A percentile compares a stretch with the other conserved stretches of the same genome.
Conservation (phyloP, 2,888 invertebrate genomes). For the Liopterus haemorrhoidalis region DNA sequence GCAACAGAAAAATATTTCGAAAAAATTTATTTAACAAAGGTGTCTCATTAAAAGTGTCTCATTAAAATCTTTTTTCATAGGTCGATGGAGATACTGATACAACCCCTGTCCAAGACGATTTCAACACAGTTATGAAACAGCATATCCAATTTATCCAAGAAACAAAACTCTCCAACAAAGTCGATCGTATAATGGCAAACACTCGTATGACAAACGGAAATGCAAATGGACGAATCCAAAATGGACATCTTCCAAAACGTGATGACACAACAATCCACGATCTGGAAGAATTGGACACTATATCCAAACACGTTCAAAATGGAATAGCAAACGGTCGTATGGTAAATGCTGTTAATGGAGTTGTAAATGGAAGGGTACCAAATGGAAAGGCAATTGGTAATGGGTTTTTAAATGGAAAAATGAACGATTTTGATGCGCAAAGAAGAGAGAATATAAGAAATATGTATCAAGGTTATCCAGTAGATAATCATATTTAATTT, state of each 20-base stretch:
- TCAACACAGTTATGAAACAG: conserved; percentile 62
- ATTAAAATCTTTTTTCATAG: conserved; percentile 46
- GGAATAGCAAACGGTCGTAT: conserved; percentile 35
- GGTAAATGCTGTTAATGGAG: conserved; percentile 48
- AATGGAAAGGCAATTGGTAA: conserved; percentile 31
- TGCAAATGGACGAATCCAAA: conserved; percentile 26
- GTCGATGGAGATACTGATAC: conserved; percentile 84
- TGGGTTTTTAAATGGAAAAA: conserved; percentile 30
- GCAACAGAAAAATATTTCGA: no score
- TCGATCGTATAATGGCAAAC: no score
- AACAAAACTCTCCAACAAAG: conserved; percentile 19
- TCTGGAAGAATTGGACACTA: conserved; percentile 40
- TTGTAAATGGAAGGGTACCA: conserved; percentile 37
- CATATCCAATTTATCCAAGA: conserved; percentile 48
- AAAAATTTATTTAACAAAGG: conserved; percentile 11
- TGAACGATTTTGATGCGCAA: conserved; percentile 32
- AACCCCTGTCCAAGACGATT: conserved; percentile 69
- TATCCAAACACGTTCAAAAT: conserved; percentile 38
- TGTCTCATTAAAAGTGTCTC: no score
- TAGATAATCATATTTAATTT: conserved; percentile 41
- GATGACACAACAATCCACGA: conserved; percentile 37
- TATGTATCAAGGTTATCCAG: conserved; percentile 40
- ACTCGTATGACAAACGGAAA: no score
- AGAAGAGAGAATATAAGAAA: conserved; percentile 36
- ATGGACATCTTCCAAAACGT: conserved; percentile 29